Evolutionary conservation across 1,140 invertebrate genomes (phyloP).

Genomic region (Bombus pyrosoma): DNA sequence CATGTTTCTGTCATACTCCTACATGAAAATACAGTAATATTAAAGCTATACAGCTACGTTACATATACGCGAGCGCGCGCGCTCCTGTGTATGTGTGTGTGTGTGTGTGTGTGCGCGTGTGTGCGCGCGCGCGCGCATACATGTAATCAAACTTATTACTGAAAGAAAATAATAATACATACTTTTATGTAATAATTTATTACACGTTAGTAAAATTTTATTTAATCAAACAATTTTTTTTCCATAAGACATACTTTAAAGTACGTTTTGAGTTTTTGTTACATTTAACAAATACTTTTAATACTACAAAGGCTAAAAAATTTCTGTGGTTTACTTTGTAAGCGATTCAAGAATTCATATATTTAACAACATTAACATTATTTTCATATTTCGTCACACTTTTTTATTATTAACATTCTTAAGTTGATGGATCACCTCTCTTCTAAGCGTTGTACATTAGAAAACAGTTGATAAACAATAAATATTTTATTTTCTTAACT

Average conservation of each 20-base stretch:
- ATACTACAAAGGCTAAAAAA: slow-evolving; percentile 37
- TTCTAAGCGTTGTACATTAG: slow-evolving; percentile 17
- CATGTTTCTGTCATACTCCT: slow-evolving; percentile 31
- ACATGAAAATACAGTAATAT: slow-evolving; percentile 51
- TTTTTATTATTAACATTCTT: not conserved
- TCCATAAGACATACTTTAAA: slow-evolving; percentile 58
- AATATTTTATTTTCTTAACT: slow-evolving; percentile 35
- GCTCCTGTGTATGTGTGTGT: no score
- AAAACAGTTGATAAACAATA: slow-evolving; percentile 52
- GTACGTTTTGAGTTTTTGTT: slow-evolving; percentile 58
- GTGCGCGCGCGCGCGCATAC: not conserved
- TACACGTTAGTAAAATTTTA: slow-evolving; percentile 52
- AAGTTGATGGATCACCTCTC: not conserved
- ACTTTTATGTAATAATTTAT: slow-evolving; percentile 49
- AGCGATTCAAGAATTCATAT: not conserved
- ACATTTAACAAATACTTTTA: slow-evolving; percentile 57
- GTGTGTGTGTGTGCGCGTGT: no score
- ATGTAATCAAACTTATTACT: not conserved
- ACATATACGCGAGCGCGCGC: not conserved
- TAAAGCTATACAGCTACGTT: slow-evolving; percentile 48
- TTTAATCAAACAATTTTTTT: slow-evolving; percentile 45
- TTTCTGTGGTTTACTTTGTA: not conserved
- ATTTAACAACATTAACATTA: not conserved
- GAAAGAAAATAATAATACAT: slow-evolving; percentile 18
- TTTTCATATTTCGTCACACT: not conserved